Evolutionary conservation across 2,113 vertebrate genomes (phyloP), one percentile per base, ranked within the genome.

Genomic region (Osmerus eperlanus): DNA sequence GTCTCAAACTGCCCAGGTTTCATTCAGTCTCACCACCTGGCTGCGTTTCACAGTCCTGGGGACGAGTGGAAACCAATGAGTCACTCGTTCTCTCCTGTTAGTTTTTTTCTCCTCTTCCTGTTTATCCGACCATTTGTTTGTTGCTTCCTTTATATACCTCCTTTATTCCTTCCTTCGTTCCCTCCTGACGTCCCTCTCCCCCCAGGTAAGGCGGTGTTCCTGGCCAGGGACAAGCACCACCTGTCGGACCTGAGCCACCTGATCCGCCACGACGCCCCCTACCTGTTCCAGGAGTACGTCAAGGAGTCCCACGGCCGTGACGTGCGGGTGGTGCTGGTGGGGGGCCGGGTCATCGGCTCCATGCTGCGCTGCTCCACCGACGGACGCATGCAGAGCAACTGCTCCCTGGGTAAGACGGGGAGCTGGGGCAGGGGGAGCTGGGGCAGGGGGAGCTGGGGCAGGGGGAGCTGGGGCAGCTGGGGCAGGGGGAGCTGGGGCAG

Each of bases 301-400:
- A 95, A 95, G 84, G 95, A 96, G 84, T 95, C 94, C 0, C 95
- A 96, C 0, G 95, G 95, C 9, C 93, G 94, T 3, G 95, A 96
- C 4, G 92, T 96, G 72, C 92, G 95, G 0, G 95, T 95, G 85
- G 94, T 96, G 19, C 91, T 96, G 66, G 95, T 96, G 1, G 95
- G 95, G 0, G 95, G 94, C 54, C 91, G 91, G 12, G 91, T 96
- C 78, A 94, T 96, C 1, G 95, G 95, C 76, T 95, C 95, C 5
- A 96, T 96, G 95, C 85, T 95, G 11, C 94, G 95, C 81, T 95
- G 94, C 79, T 95, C 95, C 77, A 96, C 95, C 0, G 95, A 96
- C 0, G 95, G 95, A 13, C 93, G 95, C 54, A 96, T 96, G 95
- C 95, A 96, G 75, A 96, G 95, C 89, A 96, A 96, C 90, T 96